phyloP scores from a whole-genome alignment of 2,888 invertebrate genomes.

The Charanyca ferruginea region DNA sequence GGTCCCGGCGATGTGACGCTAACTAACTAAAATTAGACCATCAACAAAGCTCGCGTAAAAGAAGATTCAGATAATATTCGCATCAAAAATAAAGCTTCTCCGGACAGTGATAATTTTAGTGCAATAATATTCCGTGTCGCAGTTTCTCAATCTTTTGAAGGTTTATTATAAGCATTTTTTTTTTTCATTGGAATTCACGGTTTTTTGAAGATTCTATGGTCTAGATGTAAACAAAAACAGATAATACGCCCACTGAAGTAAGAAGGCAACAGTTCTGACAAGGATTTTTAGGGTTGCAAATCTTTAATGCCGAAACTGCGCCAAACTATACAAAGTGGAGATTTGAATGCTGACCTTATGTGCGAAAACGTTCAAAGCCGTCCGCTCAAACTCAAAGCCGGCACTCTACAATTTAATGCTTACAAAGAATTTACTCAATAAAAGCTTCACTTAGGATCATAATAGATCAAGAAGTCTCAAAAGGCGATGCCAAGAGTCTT shows the following conservation, averaged over 20 bases:
- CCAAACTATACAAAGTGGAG: slow-evolving; percentile 34
- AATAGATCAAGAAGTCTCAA: slow-evolving; percentile 28
- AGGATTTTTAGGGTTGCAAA: slow-evolving; percentile 5
- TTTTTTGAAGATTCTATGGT: slow-evolving; percentile 11
- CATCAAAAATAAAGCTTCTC: slow-evolving; percentile 69
- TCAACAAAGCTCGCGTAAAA: slow-evolving; percentile 72
- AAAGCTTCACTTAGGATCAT: slow-evolving; percentile 34
- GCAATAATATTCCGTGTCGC: slow-evolving; percentile 56
- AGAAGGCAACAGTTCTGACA: slow-evolving; percentile 11
- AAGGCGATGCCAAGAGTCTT: slow-evolving; percentile 29
- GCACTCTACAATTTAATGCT: slow-evolving; percentile 31
- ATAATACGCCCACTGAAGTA: slow-evolving; percentile 10
- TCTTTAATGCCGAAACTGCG: slow-evolving; percentile 18
- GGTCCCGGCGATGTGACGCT: slow-evolving; percentile 69
- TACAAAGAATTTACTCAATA: slow-evolving; percentile 31
- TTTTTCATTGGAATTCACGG: not conserved
- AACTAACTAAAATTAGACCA: slow-evolving; percentile 77
- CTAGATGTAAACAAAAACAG: slow-evolving; percentile 43
- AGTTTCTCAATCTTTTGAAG: slow-evolving; percentile 34
- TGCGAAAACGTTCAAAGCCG: slow-evolving; percentile 25
- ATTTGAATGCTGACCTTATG: slow-evolving; percentile 36
- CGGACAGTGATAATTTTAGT: slow-evolving; percentile 63
- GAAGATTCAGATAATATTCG: slow-evolving; percentile 65
- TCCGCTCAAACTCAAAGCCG: slow-evolving; percentile 22
- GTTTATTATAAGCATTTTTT: slow-evolving; percentile 22